phyloP scores from a whole-genome alignment of 2,113 vertebrate species.

The Casuarius casuarius region DNA sequence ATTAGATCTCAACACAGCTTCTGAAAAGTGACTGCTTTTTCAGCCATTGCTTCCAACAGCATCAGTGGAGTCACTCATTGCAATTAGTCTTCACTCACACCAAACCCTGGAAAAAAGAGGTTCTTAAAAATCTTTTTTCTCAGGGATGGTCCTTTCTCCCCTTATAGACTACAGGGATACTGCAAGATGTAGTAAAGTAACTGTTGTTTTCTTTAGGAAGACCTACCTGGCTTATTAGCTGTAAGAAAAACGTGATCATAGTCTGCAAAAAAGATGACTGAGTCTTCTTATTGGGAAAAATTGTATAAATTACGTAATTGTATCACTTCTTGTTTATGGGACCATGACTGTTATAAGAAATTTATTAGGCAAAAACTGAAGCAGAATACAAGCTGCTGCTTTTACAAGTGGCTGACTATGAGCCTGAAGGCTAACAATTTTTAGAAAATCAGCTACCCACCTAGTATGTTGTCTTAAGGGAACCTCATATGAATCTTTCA shows the following conservation, averaged over 20 bases:
- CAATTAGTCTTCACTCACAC: background rate
- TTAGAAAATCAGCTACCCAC: constrained; percentile 13
- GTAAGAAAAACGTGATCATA: background rate
- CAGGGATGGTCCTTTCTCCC: background rate
- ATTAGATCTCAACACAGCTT: background rate
- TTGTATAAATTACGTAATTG: background rate
- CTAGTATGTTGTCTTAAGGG: background rate
- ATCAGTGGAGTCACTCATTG: accelerated
- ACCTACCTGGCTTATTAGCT: background rate
- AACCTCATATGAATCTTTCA: constrained; percentile 27
- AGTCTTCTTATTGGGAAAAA: background rate
- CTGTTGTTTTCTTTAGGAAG: background rate
- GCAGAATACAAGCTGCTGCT: background rate
- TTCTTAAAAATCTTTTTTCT: background rate
- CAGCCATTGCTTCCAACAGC: background rate
- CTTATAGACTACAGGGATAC: accelerated
- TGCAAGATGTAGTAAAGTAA: background rate
- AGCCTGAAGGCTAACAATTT: background rate
- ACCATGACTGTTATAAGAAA: background rate
- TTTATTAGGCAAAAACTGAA: background rate
- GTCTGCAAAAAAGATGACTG: background rate
- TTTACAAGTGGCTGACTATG: constrained; percentile 13
- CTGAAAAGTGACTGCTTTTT: background rate
- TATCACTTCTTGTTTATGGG: background rate
- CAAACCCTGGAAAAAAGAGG: background rate